A percentile compares a stretch with the other conserved stretches of the same genome.
Evolutionary conservation across 2,113 vertebrate genomes (phyloP).

Genomic region (Epinephelus lanceolatus): DNA sequence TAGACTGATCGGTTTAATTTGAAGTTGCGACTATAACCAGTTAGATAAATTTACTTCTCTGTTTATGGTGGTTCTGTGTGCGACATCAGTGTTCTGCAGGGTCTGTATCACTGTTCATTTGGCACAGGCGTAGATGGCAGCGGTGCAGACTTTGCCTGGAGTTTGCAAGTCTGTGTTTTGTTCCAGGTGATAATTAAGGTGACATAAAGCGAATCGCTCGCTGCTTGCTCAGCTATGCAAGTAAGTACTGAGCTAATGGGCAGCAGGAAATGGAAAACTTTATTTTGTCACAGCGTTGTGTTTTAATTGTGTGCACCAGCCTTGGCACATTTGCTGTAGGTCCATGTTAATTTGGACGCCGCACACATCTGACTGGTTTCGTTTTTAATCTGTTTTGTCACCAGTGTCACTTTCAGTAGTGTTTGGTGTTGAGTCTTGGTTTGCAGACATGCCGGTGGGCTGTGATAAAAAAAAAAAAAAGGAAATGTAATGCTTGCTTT

Average conservation of each 20-base stretch:
- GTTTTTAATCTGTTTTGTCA: conserved; percentile 59
- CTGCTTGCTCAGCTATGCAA: conserved; percentile 55
- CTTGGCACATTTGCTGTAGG: conserved; percentile 41
- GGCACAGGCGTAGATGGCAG: conserved; percentile 32
- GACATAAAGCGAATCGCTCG: conserved; percentile 49
- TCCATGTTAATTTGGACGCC: conserved; percentile 40
- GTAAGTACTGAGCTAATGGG: conserved; percentile 48
- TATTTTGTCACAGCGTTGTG: conserved; percentile 23
- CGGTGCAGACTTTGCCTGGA: conserved; percentile 26
- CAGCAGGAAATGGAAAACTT: conserved; percentile 56
- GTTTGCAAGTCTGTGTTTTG: conserved; percentile 23
- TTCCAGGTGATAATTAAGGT: conserved; percentile 67
- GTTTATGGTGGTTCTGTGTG: neutral
- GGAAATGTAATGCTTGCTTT: conserved; percentile 11
- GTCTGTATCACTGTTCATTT: conserved; percentile 22
- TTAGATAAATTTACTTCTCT: neutral
- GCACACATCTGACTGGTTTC: conserved; percentile 40
- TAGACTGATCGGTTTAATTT: neutral
- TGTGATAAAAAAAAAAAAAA: conserved; percentile 26
- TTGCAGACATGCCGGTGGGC: conserved; percentile 24
- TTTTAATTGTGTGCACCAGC: conserved; percentile 42
- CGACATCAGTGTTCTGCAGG: conserved; percentile 19
- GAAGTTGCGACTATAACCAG: neutral
- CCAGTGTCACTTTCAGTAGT: conserved; percentile 39
- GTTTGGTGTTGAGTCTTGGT: conserved; percentile 21